Percentiles rank a stretch among this genome's conserved stretches.
Evolutionary conservation across 2,113 vertebrate genomes (phyloP).

Genomic region (Podarcis raffonei): DNA sequence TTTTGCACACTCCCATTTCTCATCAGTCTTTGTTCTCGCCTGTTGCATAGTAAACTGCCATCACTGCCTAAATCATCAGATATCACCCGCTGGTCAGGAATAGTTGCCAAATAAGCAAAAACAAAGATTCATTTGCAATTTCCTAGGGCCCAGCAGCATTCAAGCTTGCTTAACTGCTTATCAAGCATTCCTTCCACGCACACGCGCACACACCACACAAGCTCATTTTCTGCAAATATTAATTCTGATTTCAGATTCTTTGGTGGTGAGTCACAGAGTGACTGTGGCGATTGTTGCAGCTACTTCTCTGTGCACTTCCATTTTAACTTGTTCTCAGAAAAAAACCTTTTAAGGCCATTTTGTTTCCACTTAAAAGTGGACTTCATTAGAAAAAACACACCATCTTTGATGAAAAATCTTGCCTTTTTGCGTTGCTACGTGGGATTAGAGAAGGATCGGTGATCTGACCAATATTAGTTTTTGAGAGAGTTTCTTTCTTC

Average conservation of each 20-base stretch:
- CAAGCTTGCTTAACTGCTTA: background rate
- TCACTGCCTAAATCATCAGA: constrained; percentile 6
- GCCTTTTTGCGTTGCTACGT: background rate
- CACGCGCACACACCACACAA: no score
- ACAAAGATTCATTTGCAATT: background rate
- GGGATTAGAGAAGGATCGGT: background rate
- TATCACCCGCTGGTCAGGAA: background rate
- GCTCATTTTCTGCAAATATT: background rate
- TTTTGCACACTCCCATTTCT: background rate
- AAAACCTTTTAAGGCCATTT: background rate
- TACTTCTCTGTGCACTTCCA: background rate
- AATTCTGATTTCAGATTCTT: background rate
- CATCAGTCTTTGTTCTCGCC: background rate
- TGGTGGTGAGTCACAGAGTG: background rate
- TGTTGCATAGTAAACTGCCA: background rate
- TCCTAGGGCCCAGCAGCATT: background rate
- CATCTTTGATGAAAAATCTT: background rate
- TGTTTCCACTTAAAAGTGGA: background rate
- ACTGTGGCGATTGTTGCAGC: background rate
- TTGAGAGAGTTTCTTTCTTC: background rate
- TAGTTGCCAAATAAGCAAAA: background rate
- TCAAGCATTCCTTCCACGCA: background rate
- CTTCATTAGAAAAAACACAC: no score
- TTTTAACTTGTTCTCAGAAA: background rate
- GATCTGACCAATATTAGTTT: constrained; percentile 56